Evolutionary conservation across 2,888 invertebrate species (phyloP), one percentile per base, ranked within the genome.

Genomic region (Synanthedon vespiformis): DNA sequence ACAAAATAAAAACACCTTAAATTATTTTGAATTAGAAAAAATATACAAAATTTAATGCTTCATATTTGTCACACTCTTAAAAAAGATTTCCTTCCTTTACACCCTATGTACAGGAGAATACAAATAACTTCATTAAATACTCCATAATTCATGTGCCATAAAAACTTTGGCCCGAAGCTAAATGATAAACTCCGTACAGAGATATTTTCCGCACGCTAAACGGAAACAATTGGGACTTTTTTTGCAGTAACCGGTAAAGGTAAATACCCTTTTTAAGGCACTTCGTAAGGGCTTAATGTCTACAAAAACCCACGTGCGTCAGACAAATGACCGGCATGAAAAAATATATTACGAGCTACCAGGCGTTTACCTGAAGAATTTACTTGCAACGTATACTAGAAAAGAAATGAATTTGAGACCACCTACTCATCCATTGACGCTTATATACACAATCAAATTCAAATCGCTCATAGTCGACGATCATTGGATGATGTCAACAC

Each of bases 311-410:
- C 70, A 72, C 77, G 77, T 70, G 76, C 67, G 67, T 61, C 65
- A 71, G 73, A 77, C 77, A 78, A 77, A 78, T 77, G 77, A 74
- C 72, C 71, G 68, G 62, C 68, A 61, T 59, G 74, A 77, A 76
- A 75, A 78, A 76, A 76, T 72, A 74, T 74, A 72, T 72, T 16
- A 70, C 72, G 58, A 64, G 62, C 64, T 68, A 65, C 65, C 62
- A 60, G 10, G 61, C 68, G 58, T 61, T 66, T 62, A 64, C 68
- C 62, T 60, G 44, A 50, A 40, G 51, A 50, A 10, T 16, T 44
- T 13, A 13, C 44, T 44, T 44, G 6, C 34, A 34, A 34, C 34
- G 34, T 34, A 10, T 34, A 34, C 12, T 44, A 44, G 13, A 16
- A 44, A 44, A 1, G 2, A 12, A 12, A 12, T 8, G 44, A 44